A percentile compares a stretch with the other conserved stretches of the same genome.
These are phyloP conservation scores for Halcyon smyrnensis DNA, from an alignment of 2,797 vertebrate species.

Conservation along the genomic window DNA sequence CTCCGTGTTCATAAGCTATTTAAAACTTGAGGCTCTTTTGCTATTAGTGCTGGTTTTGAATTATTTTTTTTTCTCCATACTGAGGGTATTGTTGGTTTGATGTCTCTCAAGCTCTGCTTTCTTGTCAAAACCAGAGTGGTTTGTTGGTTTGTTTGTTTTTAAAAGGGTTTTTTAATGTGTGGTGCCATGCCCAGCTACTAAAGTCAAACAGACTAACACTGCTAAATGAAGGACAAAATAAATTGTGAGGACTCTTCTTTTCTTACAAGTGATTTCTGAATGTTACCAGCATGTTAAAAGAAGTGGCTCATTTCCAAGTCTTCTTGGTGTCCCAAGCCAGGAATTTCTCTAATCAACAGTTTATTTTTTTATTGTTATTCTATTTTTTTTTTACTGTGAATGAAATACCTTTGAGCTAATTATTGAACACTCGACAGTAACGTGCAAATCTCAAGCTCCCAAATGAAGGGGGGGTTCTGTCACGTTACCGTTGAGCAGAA, in stretches of 20 bases:
- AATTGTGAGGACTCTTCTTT: not conserved
- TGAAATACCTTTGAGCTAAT: not conserved
- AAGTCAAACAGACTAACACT: not conserved
- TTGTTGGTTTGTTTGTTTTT: not conserved
- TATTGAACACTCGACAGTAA: not conserved
- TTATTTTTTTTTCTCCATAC: no score
- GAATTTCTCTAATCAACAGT: not conserved
- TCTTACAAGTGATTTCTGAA: not conserved
- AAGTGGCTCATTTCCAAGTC: not conserved
- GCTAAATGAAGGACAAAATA: not conserved
- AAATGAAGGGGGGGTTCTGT: not conserved
- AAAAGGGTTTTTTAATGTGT: not conserved
- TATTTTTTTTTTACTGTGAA: not conserved
- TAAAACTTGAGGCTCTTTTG: not conserved
- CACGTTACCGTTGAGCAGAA: not conserved
- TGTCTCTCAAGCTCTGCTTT: not conserved
- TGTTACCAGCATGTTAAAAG: not conserved
- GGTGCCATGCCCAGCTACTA: not conserved
- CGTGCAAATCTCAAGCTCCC: not conserved
- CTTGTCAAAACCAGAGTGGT: not conserved
- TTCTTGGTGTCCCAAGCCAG: not conserved
- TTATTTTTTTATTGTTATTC: not conserved
- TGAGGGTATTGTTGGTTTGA: not conserved
- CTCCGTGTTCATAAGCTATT: not conserved
- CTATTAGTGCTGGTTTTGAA: not conserved